Base-by-base conservation (phyloP, 2,113 vertebrate species). In the Lamprologus lemairii region DNA sequence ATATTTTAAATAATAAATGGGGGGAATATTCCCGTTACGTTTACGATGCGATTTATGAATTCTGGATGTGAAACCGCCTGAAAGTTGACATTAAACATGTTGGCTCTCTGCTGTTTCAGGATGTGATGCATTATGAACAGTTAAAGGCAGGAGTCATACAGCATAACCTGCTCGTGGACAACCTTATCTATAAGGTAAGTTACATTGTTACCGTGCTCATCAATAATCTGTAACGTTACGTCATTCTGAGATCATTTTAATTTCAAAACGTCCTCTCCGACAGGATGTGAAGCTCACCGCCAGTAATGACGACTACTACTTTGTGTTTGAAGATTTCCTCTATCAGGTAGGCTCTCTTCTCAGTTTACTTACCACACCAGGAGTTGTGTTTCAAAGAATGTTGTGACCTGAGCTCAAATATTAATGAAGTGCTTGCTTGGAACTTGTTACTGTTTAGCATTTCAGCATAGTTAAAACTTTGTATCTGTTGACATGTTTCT, bases 291-390 rank as follows among this genome's bases (percentile, higher is more conserved):
- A 99, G 93, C 96, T 99, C 89, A 99, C 99, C 7, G 98, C 98
- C 91, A 99, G 98, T 93, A 99, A 99, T 1, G 99, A 99, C 81
- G 99, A 99, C 95, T 98, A 99, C 93, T 99, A 99, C 96, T 99
- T 99, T 97, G 99, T 99, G 81, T 99, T 99, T 97, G 99, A 99
- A 95, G 98, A 99, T 93, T 99, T 98, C 95, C 97, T 99, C 84
- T 99, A 99, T 96, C 98, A 99, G 97, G 98, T 99, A 93, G 86
- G 96, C 0, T n/a, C 7, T 28, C 1, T 2, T 19, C 6, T 81
- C 7, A 49, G 7, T 75, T 63, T 17, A 31, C 19, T 81, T 35
- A 47, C 7, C 37, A n/a, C 1, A 42, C 12, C 35, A 10, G 53
- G 26, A n/a, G 10, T 63, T 60, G 17, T 1, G 19, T 28, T 54